phyloP scores from a whole-genome alignment of 2,797 vertebrate genomes.

The Etheostoma nigrum region DNA sequence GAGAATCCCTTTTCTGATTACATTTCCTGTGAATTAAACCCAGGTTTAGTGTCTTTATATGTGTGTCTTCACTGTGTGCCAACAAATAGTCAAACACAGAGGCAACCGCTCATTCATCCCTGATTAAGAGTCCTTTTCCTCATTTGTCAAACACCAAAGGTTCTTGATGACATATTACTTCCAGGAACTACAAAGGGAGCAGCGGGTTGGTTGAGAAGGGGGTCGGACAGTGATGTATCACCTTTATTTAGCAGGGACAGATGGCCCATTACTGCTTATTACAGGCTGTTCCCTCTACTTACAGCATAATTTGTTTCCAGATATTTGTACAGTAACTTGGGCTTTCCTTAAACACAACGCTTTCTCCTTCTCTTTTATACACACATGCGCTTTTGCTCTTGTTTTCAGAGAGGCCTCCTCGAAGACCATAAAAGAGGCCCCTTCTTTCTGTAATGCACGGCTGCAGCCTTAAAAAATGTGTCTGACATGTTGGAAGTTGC shows the following conservation, averaged over 20 bases:
- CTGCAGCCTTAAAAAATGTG: slow-evolving; percentile 22
- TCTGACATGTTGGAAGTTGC: slow-evolving; percentile 27
- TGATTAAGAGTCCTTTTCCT: slow-evolving; percentile 62
- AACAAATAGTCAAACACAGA: slow-evolving; percentile 45
- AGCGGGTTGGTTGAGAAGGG: slow-evolving; percentile 12
- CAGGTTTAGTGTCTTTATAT: slow-evolving; percentile 55
- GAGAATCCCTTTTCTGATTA: slow-evolving; percentile 51
- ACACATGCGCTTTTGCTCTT: slow-evolving; percentile 12
- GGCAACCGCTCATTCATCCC: slow-evolving; percentile 34
- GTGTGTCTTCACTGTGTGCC: slow-evolving; percentile 39
- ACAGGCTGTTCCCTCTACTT: slow-evolving; percentile 59
- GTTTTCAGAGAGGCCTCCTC: slow-evolving; percentile 37
- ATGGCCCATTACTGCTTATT: slow-evolving; percentile 74
- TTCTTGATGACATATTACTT: slow-evolving; percentile 66
- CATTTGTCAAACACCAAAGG: slow-evolving; percentile 57
- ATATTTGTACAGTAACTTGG: slow-evolving; percentile 61
- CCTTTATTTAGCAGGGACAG: slow-evolving; percentile 70
- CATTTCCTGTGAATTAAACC: slow-evolving; percentile 50
- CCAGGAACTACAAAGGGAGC: slow-evolving; percentile 71
- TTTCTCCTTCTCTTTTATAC: slow-evolving; percentile 23
- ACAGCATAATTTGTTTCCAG: slow-evolving; percentile 65
- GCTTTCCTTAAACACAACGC: slow-evolving; percentile 47
- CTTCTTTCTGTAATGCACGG: background rate
- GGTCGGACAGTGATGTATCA: slow-evolving; percentile 62
- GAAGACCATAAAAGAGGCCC: slow-evolving; percentile 45